Evolutionary conservation across 1,140 invertebrate genomes (phyloP).

Genomic region (Dermatophagoides farinae): DNA sequence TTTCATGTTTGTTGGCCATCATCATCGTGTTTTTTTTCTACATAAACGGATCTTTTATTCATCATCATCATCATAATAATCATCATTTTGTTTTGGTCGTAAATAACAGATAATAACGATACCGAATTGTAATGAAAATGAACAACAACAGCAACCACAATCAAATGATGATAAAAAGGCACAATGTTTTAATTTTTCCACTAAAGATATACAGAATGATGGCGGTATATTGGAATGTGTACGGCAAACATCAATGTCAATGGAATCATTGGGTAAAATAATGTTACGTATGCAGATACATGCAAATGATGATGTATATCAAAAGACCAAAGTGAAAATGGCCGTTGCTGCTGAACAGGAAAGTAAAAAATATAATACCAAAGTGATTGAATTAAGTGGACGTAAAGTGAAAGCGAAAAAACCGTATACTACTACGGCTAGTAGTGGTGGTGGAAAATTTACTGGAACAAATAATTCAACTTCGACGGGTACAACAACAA

Average conservation of each 20-base stretch:
- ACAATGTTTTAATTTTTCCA: conserved; percentile 31
- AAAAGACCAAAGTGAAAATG: conserved; percentile 68
- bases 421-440: neutral
- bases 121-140: no score
- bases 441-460: neutral
- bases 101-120: no score
- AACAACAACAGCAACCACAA: neutral
- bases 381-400: conserved; percentile 72
- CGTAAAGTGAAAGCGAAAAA: conserved; percentile 49
- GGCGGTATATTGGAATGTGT: conserved; percentile 63
- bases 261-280: conserved; percentile 42
- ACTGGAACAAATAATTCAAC: neutral
- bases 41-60: no score
- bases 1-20: no score
- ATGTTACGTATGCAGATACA: conserved; percentile 64
- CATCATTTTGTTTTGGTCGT: no score
- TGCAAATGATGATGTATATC: conserved; percentile 83
- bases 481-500: neutral
- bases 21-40: no score
- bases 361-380: conserved; percentile 75
- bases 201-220: conserved; percentile 60
- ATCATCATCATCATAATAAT: no score
- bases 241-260: conserved; percentile 2
- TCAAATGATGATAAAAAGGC: neutral
- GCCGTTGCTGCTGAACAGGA: conserved; percentile 57